These are phyloP conservation scores for Girardia tigrina DNA, from an alignment of 2,888 invertebrate genomes.

Conservation along the genomic window DNA sequence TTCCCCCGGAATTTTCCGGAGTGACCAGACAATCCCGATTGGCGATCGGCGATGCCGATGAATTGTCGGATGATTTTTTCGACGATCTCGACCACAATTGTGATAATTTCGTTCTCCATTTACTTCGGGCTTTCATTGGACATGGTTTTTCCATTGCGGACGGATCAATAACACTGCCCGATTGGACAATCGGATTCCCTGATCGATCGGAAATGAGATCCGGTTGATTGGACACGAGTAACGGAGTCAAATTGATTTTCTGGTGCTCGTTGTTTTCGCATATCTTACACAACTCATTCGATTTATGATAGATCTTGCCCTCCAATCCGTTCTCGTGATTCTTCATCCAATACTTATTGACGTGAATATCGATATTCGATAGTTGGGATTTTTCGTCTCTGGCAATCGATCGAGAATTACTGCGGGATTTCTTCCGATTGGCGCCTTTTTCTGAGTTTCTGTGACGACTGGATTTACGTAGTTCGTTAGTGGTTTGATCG, in stretches of 20 bases:
- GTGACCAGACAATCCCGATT: not conserved
- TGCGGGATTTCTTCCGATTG: not conserved
- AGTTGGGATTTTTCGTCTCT: not conserved
- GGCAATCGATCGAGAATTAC: not conserved
- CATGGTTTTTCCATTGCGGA: not conserved
- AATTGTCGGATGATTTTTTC: slow-evolving; percentile 1
- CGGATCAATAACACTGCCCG: not conserved
- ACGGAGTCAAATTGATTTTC: not conserved
- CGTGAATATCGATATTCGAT: not conserved
- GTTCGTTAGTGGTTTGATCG: not conserved
- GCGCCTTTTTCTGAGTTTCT: not conserved
- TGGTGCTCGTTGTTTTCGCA: not conserved
- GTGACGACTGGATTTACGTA: not conserved
- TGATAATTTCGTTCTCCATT: not conserved
- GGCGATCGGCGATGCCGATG: not conserved
- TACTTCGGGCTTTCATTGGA: not conserved
- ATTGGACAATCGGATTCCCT: not conserved
- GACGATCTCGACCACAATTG: not conserved
- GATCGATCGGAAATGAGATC: slow-evolving; percentile 1
- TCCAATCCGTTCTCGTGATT: not conserved
- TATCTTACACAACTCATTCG: not conserved
- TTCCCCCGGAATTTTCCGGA: not conserved
- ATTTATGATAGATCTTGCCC: not conserved
- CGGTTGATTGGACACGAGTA: not conserved
- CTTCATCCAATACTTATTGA: slow-evolving; percentile 5